These are phyloP conservation scores for Alfaro cultratus DNA, from an alignment of 2,797 vertebrate genomes.

Conservation along the genomic window DNA sequence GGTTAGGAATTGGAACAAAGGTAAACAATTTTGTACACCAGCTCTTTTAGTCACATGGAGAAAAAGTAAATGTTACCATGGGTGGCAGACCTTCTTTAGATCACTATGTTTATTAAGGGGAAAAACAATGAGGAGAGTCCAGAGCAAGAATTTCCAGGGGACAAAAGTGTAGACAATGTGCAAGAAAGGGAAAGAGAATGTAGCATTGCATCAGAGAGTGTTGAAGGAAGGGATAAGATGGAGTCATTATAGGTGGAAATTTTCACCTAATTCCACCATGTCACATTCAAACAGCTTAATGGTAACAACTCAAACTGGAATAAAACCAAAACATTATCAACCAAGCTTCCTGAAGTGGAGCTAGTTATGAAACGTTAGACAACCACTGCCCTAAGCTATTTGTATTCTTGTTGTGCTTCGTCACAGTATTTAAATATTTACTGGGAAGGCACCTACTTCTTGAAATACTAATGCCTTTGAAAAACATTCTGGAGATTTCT, in stretches of 20 bases:
- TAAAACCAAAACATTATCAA: not conserved
- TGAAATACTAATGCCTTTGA: not conserved
- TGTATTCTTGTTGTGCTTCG: not conserved
- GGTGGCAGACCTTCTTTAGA: constrained; percentile 52
- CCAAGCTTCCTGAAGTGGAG: not conserved
- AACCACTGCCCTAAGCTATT: not conserved
- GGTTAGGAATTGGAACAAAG: constrained; percentile 19
- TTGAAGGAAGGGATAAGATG: constrained; percentile 1
- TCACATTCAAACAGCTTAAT: not conserved
- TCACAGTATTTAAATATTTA: not conserved
- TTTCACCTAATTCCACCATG: too few species aligned
- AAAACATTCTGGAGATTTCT: not conserved
- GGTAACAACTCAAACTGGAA: not conserved
- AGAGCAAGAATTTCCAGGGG: not conserved
- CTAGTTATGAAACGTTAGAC: not conserved
- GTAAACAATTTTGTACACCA: constrained; percentile 24
- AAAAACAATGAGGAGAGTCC: constrained; percentile 8
- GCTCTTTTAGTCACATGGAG: constrained; percentile 22
- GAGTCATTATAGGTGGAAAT: constrained; percentile 61
- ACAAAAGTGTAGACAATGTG: constrained; percentile 7
- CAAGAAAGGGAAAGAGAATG: constrained; percentile 13
- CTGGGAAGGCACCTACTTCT: not conserved
- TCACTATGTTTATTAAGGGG: constrained; percentile 28
- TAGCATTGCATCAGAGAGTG: not conserved
- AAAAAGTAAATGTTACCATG: constrained; percentile 49